Conservation (phyloP, 2,888 invertebrate species). For the Thecophora atra region DNA sequence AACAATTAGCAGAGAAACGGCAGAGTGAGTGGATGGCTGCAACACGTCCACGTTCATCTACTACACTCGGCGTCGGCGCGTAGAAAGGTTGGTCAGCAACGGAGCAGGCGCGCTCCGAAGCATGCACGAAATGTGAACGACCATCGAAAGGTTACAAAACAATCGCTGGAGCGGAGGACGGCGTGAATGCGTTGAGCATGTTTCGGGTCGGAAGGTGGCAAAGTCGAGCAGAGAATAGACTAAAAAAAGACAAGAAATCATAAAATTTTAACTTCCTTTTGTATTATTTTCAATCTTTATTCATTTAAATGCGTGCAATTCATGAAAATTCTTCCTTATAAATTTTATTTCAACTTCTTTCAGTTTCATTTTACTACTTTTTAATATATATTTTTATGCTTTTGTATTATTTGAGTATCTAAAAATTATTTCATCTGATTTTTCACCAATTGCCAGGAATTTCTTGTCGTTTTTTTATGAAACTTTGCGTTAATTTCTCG, state of each 20-base stretch:
- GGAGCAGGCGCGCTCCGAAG: neutral
- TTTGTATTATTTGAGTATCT: neutral
- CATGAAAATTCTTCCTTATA: neutral
- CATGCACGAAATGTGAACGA: neutral
- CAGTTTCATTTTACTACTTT: neutral
- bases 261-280: neutral
- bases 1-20: neutral
- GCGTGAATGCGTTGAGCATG: neutral
- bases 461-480: neutral
- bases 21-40: neutral
- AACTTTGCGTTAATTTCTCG: neutral
- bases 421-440: neutral
- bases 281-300: neutral
- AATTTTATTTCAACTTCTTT: neutral
- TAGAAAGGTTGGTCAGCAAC: slow-evolving; percentile 25
- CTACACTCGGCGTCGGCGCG: neutral
- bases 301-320: neutral
- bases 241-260: neutral
- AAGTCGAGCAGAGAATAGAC: neutral
- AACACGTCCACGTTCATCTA: neutral
- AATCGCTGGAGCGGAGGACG: neutral
- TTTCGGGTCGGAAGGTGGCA: neutral
- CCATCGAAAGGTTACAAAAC: neutral
- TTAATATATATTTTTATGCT: slow-evolving; percentile 8
- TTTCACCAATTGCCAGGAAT: neutral